A percentile compares a stretch with the other conserved stretches of the same genome.
These are phyloP conservation scores for Physocephala rufipes DNA, from an alignment of 2,888 invertebrate genomes.

Conservation along the genomic window DNA sequence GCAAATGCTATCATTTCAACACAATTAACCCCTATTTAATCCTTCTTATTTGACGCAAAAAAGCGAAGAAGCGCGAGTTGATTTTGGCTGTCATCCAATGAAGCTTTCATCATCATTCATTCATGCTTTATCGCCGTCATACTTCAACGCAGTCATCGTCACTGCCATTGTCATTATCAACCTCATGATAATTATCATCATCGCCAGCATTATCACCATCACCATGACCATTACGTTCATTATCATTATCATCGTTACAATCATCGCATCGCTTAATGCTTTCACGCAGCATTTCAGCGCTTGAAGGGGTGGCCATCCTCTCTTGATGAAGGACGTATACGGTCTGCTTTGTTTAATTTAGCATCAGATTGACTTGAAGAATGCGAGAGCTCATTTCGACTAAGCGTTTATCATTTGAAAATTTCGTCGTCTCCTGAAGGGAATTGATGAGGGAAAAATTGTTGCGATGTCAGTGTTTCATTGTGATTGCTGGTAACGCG, in stretches of 20 bases:
- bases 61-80: not conserved
- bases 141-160: not conserved
- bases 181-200: not conserved
- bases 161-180: not conserved
- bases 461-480: slow-evolving; percentile 13
- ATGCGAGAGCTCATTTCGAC: slow-evolving; percentile 12
- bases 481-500: slow-evolving; percentile 32
- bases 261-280: not conserved
- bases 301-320: not conserved
- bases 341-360: slow-evolving; percentile 5
- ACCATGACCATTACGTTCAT: not conserved
- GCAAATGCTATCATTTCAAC: no score
- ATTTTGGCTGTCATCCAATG: not conserved
- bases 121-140: no score
- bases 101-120: no score
- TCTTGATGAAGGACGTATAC: not conserved
- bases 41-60: not conserved
- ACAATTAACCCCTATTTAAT: no score
- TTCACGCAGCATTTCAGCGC: not conserved
- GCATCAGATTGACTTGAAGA: slow-evolving; percentile 3
- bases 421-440: not conserved
- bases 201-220: not conserved
- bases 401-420: not conserved
- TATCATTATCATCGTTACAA: not conserved
- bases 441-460: slow-evolving; percentile 5